phyloP scores from a whole-genome alignment of 2,113 vertebrate genomes.

The Aphyosemion australe region DNA sequence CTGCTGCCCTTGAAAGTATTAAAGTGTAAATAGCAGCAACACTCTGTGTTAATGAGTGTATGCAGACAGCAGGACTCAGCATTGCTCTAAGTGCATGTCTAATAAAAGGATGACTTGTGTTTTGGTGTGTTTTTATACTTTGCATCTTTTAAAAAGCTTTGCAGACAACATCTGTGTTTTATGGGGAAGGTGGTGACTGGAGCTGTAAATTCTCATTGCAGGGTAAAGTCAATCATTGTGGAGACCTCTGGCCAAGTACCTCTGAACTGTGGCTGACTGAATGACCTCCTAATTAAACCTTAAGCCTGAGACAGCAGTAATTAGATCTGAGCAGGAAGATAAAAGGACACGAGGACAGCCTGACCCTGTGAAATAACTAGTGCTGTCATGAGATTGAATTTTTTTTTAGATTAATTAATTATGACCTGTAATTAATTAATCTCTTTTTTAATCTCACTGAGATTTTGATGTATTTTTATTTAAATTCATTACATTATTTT shows the following conservation, averaged over 20 bases:
- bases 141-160: constrained; percentile 37
- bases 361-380: too few species aligned
- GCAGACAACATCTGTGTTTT: constrained; percentile 28
- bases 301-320: constrained; percentile 42
- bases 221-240: constrained; percentile 4
- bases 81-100: neutral
- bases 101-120: constrained; percentile 29
- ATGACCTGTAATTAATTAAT: too few species aligned
- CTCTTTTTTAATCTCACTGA: too few species aligned
- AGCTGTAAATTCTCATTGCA: constrained; percentile 34
- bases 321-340: constrained; percentile 25
- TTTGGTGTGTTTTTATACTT: constrained; percentile 6
- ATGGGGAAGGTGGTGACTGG: constrained; percentile 4
- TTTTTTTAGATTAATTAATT: too few species aligned
- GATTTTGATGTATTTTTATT: too few species aligned
- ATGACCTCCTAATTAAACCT: constrained; percentile 47
- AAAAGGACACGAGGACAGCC: constrained; percentile 10
- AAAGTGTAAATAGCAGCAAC: constrained; percentile 15
- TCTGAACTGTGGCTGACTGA: constrained; percentile 40
- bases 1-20: constrained; percentile 22
- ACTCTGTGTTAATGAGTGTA: neutral
- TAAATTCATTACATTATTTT: too few species aligned
- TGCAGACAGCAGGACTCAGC: neutral
- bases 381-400: too few species aligned
- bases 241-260: constrained; percentile 5